Conservation (phyloP, 64 coral and sea anemone species). For the Montipora foliosa region DNA sequence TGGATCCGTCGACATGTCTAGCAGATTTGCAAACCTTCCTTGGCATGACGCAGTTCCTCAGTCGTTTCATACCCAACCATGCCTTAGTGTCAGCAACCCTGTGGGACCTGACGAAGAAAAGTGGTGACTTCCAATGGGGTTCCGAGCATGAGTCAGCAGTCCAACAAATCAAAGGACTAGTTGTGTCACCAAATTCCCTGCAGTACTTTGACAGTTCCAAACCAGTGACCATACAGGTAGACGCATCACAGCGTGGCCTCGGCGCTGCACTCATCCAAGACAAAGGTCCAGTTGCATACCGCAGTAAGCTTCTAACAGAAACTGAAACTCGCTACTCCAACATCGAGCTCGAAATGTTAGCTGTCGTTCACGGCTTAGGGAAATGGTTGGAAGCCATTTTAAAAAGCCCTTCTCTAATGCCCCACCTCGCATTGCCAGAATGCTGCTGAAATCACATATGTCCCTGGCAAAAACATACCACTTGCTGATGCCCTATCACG, state of each 20-base stretch:
- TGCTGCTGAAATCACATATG: conserved; percentile 50
- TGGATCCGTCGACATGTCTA: neutral
- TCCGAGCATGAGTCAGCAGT: conserved; percentile 19
- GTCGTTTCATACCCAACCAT: conserved; percentile 33
- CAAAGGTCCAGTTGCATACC: neutral
- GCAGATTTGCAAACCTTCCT: neutral
- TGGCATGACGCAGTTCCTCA: conserved; percentile 42
- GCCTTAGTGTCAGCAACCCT: conserved; percentile 19
- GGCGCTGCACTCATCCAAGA: neutral
- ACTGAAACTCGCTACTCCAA: neutral
- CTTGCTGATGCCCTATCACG: conserved; percentile 42
- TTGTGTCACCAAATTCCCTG: neutral
- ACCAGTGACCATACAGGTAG: conserved; percentile 14
- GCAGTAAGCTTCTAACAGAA: conserved; percentile 5
- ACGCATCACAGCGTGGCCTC: conserved; percentile 18
- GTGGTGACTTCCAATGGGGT: conserved; percentile 6
- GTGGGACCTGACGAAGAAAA: conserved; percentile 26
- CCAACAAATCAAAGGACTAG: neutral
- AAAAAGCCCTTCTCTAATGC: conserved; percentile 32
- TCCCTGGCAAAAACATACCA: conserved; percentile 18
- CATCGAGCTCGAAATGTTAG: neutral
- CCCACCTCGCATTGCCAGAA: conserved; percentile 34
- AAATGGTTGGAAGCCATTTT: too few relatives aligned
- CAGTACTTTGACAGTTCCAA: conserved; percentile 17
- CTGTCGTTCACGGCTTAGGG: too few relatives aligned